Evolutionary conservation across 2,797 vertebrate species (phyloP).

Genomic region (Semaprochilodus insignis): DNA sequence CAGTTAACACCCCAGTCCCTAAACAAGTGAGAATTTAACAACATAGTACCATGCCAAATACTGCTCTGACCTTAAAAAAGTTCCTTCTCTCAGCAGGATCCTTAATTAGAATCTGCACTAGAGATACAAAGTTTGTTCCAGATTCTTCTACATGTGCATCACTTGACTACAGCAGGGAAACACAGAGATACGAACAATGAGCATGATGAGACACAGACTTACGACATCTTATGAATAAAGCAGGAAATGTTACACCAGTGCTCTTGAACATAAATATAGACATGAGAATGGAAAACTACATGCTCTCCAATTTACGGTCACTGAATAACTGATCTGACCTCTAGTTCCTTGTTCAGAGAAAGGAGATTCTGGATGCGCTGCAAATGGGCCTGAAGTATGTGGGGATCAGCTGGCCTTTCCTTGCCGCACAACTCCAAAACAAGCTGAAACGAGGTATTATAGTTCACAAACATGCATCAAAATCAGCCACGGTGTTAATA

Average conservation of each 20-base stretch:
- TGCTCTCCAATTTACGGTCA: constrained; percentile 3
- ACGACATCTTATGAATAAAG: too few relatives aligned
- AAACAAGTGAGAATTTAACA: too few relatives aligned
- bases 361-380: constrained; percentile 34
- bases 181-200: constrained; percentile 17
- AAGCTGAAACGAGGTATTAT: constrained; percentile 43
- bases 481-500: not conserved
- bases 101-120: constrained; percentile 65
- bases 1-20: not conserved
- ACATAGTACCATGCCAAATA: too few relatives aligned
- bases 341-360: constrained; percentile 25
- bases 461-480: not conserved
- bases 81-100: constrained; percentile 49
- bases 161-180: constrained; percentile 33
- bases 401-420: constrained; percentile 14
- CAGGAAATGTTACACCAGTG: not conserved
- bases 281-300: not conserved
- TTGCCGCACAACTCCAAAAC: constrained; percentile 59
- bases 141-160: constrained; percentile 65
- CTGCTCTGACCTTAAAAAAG: constrained; percentile 74
- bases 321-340: constrained; percentile 11
- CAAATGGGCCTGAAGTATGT: constrained; percentile 41
- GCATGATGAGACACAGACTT: not conserved
- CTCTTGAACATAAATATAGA: not conserved
- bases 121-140: constrained; percentile 66